Percentiles rank a stretch among this genome's conserved stretches.
phyloP scores from a whole-genome alignment of 2,888 invertebrate genomes.

The Disparrhopalites patrizii region DNA sequence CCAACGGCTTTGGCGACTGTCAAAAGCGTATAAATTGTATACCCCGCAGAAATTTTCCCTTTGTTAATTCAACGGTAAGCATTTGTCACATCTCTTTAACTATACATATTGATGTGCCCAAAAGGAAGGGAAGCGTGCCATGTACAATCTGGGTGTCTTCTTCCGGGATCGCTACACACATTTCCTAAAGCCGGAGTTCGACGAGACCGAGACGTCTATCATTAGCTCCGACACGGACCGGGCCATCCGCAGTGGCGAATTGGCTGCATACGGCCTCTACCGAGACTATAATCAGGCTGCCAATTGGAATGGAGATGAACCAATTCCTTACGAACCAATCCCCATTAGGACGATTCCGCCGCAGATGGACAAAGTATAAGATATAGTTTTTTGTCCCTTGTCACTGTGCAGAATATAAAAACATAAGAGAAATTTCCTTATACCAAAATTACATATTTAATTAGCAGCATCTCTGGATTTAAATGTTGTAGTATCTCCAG shows the following conservation, averaged over 20 bases:
- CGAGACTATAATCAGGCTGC: background rate
- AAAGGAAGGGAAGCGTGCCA: conserved; percentile 50
- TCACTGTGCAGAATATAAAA: background rate
- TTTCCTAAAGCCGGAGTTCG: conserved; percentile 50
- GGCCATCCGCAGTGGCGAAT: conserved; percentile 74
- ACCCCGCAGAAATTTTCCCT: too few relatives aligned
- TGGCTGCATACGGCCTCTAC: background rate
- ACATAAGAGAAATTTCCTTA: background rate
- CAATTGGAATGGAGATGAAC: background rate
- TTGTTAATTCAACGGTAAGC: too few relatives aligned
- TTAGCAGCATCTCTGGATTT: too few relatives aligned
- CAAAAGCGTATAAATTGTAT: too few relatives aligned
- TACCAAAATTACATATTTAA: background rate
- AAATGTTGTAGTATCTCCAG: too few relatives aligned
- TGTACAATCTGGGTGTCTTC: conserved; percentile 65
- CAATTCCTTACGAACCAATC: background rate
- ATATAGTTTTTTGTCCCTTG: background rate
- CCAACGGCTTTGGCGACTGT: too few relatives aligned
- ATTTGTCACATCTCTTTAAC: background rate
- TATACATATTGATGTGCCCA: too few relatives aligned
- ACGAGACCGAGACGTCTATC: conserved; percentile 53
- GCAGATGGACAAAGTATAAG: background rate
- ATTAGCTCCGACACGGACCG: conserved; percentile 75
- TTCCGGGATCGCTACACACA: conserved; percentile 66
- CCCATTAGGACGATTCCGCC: background rate